Evolutionary conservation across 2,888 invertebrate species (phyloP), one percentile per base, ranked within the genome.

Genomic region (Ferrisia virgata): DNA sequence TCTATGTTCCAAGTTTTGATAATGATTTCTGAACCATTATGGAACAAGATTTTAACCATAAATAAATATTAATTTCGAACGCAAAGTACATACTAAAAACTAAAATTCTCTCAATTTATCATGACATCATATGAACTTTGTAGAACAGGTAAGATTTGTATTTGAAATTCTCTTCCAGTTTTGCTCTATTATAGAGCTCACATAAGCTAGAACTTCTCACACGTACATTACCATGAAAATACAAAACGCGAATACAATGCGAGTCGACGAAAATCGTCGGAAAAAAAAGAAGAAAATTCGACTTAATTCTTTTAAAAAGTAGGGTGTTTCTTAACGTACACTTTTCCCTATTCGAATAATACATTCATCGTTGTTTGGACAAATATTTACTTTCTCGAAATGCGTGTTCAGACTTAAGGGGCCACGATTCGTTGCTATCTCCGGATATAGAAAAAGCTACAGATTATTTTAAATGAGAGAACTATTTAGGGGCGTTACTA

Each of bases 291-390:
- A 33, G 22, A n/a, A 72, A 72, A n/a, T 72, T 72, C 33, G 72
- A 64, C 25, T 72, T 72, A 72, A 72, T 72, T 33, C 33, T 72
- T 72, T 72, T 72, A 72, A 72, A 72, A 72, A 72, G 72, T 72
- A 33, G 72, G 72, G 72, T 72, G 72, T 72, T 72, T 33, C 72
- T 33, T 8, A 33, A 31, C 47, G 47, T 47, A 72, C n/a, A 72
- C 72, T n/a, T 33, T 72, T 72, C 72, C 72, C 33, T n/a, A 33
- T 33, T 72, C 33, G 9, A 72, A 33, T 72, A 33, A 72, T 72
- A 33, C 33, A 72, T 64, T 64, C 72, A 72, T 72, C 33, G 18
- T 72, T 36, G n/a, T 72, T 72, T 72, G 25, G 72, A 72, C 72
- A 33, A 72, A 72, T 72, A 72, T 72, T 72, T 72, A 72, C 72